Conservation (phyloP, 2,113 vertebrate genomes). For the Cottus gobio region DNA sequence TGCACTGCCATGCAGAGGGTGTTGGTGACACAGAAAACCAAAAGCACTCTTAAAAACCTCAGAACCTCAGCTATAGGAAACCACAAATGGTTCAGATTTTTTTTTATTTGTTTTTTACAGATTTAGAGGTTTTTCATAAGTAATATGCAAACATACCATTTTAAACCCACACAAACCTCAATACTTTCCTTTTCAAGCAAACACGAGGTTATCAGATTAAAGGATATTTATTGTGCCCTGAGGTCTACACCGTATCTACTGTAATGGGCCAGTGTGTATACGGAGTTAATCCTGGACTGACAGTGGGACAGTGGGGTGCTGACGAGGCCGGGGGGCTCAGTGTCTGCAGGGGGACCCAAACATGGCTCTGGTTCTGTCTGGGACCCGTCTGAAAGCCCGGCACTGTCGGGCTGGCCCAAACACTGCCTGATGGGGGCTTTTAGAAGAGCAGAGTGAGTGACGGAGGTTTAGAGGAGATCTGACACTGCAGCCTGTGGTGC, state of each 20-base stretch:
- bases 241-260: slow-evolving; percentile 40
- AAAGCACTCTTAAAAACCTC: slow-evolving; percentile 53
- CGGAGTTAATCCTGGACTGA: slow-evolving; percentile 66
- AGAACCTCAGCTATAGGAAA: slow-evolving; percentile 28
- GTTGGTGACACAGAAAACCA: slow-evolving; percentile 29
- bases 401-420: slow-evolving; percentile 74
- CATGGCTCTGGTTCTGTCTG: slow-evolving; percentile 64
- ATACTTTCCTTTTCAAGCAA: slow-evolving; percentile 43
- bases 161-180: slow-evolving; percentile 34
- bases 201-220: slow-evolving; percentile 69
- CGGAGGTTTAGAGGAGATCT: slow-evolving; percentile 76
- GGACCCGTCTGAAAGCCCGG: slow-evolving; percentile 67
- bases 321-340: slow-evolving; percentile 31
- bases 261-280: slow-evolving; percentile 68
- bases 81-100: slow-evolving; percentile 41
- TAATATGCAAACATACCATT: slow-evolving; percentile 34
- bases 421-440: slow-evolving; percentile 72
- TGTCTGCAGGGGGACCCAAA: slow-evolving; percentile 50
- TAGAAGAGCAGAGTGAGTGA: slow-evolving; percentile 79
- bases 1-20: background rate
- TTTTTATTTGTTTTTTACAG: too few species aligned
- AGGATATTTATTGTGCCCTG: slow-evolving; percentile 58
- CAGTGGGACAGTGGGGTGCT: slow-evolving; percentile 57
- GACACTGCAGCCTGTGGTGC: slow-evolving; percentile 75
- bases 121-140: slow-evolving; percentile 28